Evolutionary conservation across 1,140 invertebrate species (phyloP), one percentile per base, ranked within the genome.

Genomic region (Meloidogyne hapla): DNA sequence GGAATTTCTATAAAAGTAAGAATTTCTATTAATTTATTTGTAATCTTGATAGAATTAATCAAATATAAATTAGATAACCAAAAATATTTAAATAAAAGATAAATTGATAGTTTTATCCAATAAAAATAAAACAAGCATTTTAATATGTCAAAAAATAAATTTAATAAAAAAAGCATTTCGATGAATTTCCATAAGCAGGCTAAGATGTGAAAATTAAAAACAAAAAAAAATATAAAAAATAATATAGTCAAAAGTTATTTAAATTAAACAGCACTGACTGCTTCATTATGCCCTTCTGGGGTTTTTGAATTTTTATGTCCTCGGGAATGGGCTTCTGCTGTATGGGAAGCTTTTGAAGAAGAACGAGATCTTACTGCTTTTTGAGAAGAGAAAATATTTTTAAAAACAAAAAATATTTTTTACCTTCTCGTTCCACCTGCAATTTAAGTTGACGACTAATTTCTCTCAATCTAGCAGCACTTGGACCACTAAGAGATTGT

Each of bases 401-500:
- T 6, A 26, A 10, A 12, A 26, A 63, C 62, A 63, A 26, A 63
- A 6, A 75, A 38, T 74, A 26, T 45, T 56, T 8, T 75, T 77
- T 83, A 25, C 83, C 80, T 73, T 85, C 84, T 26, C 79, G 75
- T 56, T 85, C 84, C 5, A 81, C 83, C 69, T 85, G 84, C 15
- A 87, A 79, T 67, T 87, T 83, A 15, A 87, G 72, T 69, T 86
- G 84, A 64, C 84, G 76, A 64, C 82, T 85, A 71, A 86, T 86
- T 72, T 86, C 84, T n/a, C 84, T 70, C 45, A 86, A 76, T 40
- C 86, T 26, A 26, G 84, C 83, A 33, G 84, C 84, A 67, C 84
- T 86, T 8, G 84, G 84, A 42, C 84, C 84, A 21, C 85, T 85
- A 65, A 86, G 71, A 61, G 84, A 84, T 15, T 69, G 68, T 69